These are phyloP conservation scores for Alviniconcha marisindica DNA, from an alignment of 1,140 invertebrate species.

Conservation along the genomic window DNA sequence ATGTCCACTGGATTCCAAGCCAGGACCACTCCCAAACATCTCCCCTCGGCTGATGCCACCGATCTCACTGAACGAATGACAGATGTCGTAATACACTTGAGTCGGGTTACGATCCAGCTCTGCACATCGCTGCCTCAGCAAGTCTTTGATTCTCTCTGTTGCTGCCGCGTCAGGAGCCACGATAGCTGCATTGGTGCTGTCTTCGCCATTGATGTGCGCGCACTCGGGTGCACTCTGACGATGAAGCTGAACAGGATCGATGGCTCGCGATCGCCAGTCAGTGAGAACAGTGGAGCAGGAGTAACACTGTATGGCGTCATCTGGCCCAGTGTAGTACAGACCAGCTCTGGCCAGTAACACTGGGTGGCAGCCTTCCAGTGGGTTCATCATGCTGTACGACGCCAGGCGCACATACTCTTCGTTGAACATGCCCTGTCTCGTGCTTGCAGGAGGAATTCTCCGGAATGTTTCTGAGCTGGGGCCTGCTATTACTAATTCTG, in stretches of 20 bases:
- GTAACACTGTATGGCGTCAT: constrained; percentile 86
- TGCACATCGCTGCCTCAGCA: constrained; percentile 5
- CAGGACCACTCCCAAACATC: neutral
- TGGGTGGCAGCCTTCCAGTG: constrained; percentile 70
- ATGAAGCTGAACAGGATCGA: constrained; percentile 85
- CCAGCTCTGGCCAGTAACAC: constrained; percentile 87
- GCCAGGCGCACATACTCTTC: constrained; percentile 16
- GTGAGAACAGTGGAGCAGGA: constrained; percentile 86
- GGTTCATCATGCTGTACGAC: neutral
- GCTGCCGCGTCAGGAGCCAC: neutral
- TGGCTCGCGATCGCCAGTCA: constrained; percentile 84
- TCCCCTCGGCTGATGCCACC: constrained; percentile 3
- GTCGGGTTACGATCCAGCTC: constrained; percentile 15
- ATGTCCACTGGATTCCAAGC: neutral
- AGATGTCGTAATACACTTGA: constrained; percentile 12
- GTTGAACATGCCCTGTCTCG: neutral
- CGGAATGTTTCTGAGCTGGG: neutral
- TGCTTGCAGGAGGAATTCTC: neutral
- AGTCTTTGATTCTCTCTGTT: neutral
- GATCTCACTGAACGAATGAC: neutral
- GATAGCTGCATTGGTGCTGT: constrained; percentile 25
- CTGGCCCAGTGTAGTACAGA: constrained; percentile 82
- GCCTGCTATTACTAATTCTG: neutral
- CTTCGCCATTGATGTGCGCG: constrained; percentile 80
- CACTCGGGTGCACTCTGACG: constrained; percentile 82